A percentile compares a stretch with the other conserved stretches of the same genome.
Conservation (phyloP, 2,797 vertebrate genomes). For the Tenualosa ilisha region DNA sequence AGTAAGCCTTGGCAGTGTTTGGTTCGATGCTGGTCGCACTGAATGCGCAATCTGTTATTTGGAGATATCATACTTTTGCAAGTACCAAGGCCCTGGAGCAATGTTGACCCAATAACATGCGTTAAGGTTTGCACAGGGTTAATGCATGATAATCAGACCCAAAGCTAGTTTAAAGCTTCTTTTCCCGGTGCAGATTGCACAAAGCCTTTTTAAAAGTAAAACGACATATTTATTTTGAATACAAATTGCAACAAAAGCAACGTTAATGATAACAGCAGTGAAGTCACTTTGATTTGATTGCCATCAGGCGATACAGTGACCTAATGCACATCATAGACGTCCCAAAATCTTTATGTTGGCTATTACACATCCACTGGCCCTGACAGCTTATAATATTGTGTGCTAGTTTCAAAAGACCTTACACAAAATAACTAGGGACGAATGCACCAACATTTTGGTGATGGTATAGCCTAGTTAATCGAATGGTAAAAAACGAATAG, state of each 20-base stretch:
- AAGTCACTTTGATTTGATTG: conserved; percentile 2
- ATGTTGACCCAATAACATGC: conserved; percentile 50
- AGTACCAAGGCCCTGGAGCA: conserved; percentile 49
- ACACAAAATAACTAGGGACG: conserved; percentile 4
- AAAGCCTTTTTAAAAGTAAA: conserved; percentile 25
- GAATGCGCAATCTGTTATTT: conserved; percentile 46
- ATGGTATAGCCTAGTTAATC: not conserved
- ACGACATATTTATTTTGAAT: conserved; percentile 13
- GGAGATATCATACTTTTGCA: conserved; percentile 46
- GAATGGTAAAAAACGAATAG: conserved; percentile 24
- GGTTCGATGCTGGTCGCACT: conserved; percentile 37
- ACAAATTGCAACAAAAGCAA: not conserved
- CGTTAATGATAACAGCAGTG: conserved; percentile 8
- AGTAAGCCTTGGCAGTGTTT: conserved; percentile 33
- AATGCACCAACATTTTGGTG: conserved; percentile 13
- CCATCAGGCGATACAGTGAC: not conserved
- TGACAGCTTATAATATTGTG: conserved; percentile 16
- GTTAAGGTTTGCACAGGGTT: conserved; percentile 49
- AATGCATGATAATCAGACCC: conserved; percentile 49
- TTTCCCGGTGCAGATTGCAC: conserved; percentile 33
- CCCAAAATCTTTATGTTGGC: not conserved
- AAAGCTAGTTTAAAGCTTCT: conserved; percentile 45
- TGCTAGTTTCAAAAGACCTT: not conserved
- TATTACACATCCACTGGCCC: not conserved
- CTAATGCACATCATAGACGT: not conserved